Percentiles rank a stretch among this genome's conserved stretches.
These are phyloP conservation scores for Sphenopsis melanotis DNA, from an alignment of 2,797 vertebrate genomes.

Conservation along the genomic window DNA sequence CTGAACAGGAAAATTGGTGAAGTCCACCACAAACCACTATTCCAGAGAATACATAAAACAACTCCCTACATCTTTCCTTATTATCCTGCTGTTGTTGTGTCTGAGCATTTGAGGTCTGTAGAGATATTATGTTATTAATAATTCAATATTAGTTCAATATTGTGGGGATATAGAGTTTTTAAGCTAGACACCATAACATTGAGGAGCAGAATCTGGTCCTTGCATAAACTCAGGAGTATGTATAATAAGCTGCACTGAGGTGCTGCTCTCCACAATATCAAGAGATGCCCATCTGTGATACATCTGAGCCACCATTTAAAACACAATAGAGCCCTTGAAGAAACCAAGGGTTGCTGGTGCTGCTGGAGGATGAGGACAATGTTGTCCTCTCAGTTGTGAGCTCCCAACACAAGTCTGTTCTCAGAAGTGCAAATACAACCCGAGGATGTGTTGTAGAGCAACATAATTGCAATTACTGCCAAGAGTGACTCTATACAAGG, in stretches of 20 bases:
- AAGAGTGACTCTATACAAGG: background rate
- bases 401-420: background rate
- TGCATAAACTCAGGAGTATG: background rate
- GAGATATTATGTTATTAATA: background rate
- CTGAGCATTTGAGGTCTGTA: background rate
- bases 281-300: fast-evolving
- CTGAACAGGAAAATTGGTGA: background rate
- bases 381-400: background rate
- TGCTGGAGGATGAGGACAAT: background rate
- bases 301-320: background rate
- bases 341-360: background rate
- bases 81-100: background rate
- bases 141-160: background rate
- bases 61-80: background rate
- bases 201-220: background rate
- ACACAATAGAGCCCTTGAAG: background rate
- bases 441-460: background rate
- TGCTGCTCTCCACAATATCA: background rate
- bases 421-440: background rate
- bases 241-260: background rate
- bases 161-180: background rate
- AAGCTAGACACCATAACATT: fast-evolving
- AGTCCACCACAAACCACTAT: background rate
- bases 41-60: background rate
- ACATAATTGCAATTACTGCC: background rate